Evolutionary conservation across 92 coral and sea anemone genomes (phyloP).

Genomic region (Galaxea fascicularis): DNA sequence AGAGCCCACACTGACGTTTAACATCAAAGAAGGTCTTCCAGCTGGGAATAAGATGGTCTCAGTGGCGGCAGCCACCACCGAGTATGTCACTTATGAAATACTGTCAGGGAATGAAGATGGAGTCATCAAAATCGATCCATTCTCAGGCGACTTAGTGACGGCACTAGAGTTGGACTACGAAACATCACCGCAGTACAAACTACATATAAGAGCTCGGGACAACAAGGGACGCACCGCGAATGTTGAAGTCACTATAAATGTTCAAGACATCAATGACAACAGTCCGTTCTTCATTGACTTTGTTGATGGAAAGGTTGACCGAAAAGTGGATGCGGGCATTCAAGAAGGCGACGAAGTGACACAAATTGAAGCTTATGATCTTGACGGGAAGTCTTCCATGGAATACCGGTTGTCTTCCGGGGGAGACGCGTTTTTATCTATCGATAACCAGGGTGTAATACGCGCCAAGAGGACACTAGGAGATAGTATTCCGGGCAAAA

Average conservation of each 20-base stretch:
- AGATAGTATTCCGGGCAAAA: slow-evolving; percentile 29
- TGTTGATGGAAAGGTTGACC: slow-evolving; percentile 39
- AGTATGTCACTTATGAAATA: slow-evolving; percentile 57
- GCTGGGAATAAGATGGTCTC: slow-evolving; percentile 67
- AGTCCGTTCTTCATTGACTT: slow-evolving; percentile 66
- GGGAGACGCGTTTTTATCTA: slow-evolving; percentile 55
- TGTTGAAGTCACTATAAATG: slow-evolving; percentile 58
- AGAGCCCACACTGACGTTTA: slow-evolving; percentile 52
- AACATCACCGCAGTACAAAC: slow-evolving; percentile 39
- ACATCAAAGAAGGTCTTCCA: slow-evolving; percentile 72
- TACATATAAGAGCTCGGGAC: slow-evolving; percentile 66
- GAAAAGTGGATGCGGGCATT: slow-evolving; percentile 56
- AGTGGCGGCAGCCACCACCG: slow-evolving; percentile 67
- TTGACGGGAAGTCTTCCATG: slow-evolving; percentile 62
- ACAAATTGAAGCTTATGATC: slow-evolving; percentile 68
- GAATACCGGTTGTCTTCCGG: slow-evolving; percentile 66
- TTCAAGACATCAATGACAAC: slow-evolving; percentile 78
- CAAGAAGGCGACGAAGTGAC: slow-evolving; percentile 63
- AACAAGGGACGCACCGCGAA: slow-evolving; percentile 67
- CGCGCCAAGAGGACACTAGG: slow-evolving; percentile 55
- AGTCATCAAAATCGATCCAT: slow-evolving; percentile 68
- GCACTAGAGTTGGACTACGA: slow-evolving; percentile 74
- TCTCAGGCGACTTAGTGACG: slow-evolving; percentile 73
- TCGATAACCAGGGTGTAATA: slow-evolving; percentile 71
- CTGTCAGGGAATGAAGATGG: slow-evolving; percentile 77